phyloP scores from a whole-genome alignment of 2,888 invertebrate genomes.

The Formica aserva region DNA sequence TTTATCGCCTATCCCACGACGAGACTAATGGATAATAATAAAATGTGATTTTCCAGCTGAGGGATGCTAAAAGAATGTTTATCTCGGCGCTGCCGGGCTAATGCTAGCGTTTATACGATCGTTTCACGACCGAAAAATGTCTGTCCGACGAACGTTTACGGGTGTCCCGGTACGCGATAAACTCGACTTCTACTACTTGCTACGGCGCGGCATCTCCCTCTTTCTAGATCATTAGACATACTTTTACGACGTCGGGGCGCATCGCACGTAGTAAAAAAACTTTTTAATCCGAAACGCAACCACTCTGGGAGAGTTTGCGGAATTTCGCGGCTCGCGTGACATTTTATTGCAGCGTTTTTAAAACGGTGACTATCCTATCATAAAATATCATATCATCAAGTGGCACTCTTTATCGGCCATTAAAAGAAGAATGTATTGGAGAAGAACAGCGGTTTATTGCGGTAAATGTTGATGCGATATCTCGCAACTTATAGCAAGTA shows the following conservation, averaged over 20 bases:
- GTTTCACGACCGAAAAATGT: conserved; percentile 61
- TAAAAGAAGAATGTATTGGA: conserved; percentile 31
- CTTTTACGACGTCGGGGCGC: conserved; percentile 45
- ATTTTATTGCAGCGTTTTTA: conserved; percentile 36
- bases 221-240: conserved; percentile 53
- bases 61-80: conserved; percentile 57
- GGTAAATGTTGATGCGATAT: not conserved
- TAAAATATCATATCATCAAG: conserved; percentile 10
- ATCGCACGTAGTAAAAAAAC: conserved; percentile 50
- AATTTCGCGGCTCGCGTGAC: not conserved
- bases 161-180: conserved; percentile 40
- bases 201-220: conserved; percentile 26
- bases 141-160: conserved; percentile 46
- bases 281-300: conserved; percentile 49
- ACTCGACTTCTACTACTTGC: conserved; percentile 32
- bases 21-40: conserved; percentile 62
- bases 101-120: conserved; percentile 53
- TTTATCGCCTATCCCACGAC: conserved; percentile 32
- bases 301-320: not conserved
- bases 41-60: conserved; percentile 58
- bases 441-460: conserved; percentile 15
- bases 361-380: conserved; percentile 1
- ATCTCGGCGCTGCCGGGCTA: conserved; percentile 42
- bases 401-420: conserved; percentile 13
- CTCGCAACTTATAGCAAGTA: not conserved